These are phyloP conservation scores for Euphonia xanthogaster DNA, from an alignment of 2,797 vertebrate genomes.

Conservation along the genomic window DNA sequence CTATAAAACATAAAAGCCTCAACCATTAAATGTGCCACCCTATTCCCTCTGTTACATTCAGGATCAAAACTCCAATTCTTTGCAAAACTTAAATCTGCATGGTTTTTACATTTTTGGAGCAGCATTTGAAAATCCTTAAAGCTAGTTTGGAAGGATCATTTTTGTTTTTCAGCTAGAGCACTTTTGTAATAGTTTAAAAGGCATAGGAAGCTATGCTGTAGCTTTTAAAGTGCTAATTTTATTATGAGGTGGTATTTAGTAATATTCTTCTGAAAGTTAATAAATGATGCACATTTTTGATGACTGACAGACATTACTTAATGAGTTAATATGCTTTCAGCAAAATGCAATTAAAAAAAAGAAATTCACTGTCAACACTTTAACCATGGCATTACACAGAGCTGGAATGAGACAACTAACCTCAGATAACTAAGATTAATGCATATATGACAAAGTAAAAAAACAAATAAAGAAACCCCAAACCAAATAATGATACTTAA, in stretches of 20 bases:
- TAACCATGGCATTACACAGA: conserved; percentile 9
- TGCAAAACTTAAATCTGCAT: background rate
- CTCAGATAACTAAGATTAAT: conserved; percentile 45
- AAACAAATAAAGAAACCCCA: conserved; percentile 20
- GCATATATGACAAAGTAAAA: background rate
- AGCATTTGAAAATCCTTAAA: background rate
- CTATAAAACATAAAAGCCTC: conserved; percentile 19
- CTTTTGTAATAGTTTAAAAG: conserved; percentile 11
- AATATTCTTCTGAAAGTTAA: conserved; percentile 2
- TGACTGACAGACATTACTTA: conserved; percentile 31
- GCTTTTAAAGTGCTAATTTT: conserved; percentile 62
- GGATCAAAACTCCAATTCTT: background rate
- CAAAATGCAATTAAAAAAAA: conserved; percentile 30
- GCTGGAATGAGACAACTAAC: conserved; percentile 20
- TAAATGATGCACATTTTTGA: conserved; percentile 31
- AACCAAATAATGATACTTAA: conserved; percentile 18
- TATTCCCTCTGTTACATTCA: conserved; percentile 37
- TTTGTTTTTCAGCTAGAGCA: background rate
- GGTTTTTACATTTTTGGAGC: background rate
- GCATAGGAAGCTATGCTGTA: conserved; percentile 11
- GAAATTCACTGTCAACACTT: conserved; percentile 25
- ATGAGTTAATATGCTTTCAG: conserved; percentile 30
- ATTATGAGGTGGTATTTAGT: conserved; percentile 28
- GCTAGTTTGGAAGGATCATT: background rate
- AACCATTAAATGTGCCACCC: background rate